Conservation (phyloP, 2,888 invertebrate species). For the Ceratothoa steindachneri region DNA sequence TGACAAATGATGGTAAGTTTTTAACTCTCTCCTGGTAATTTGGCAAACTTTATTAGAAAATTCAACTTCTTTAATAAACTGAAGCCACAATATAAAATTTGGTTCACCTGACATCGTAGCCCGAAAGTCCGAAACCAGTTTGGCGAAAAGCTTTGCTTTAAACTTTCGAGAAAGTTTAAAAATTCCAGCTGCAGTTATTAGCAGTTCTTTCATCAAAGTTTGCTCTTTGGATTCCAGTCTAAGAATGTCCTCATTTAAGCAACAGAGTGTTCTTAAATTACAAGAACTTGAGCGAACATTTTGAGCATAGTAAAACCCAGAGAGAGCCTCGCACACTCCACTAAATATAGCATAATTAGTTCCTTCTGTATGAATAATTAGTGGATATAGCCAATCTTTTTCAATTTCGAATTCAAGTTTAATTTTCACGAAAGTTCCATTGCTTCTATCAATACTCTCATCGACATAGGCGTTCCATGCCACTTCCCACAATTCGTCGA, state of each 20-base stretch:
- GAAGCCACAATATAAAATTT: conserved; percentile 29
- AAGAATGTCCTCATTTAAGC: background rate
- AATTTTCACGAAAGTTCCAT: background rate
- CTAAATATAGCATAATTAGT: background rate
- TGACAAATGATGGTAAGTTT: conserved; percentile 24
- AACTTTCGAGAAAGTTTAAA: background rate
- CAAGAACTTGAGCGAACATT: background rate
- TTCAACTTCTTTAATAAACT: conserved; percentile 30
- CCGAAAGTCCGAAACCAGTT: background rate
- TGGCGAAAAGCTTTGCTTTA: background rate
- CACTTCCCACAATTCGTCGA: background rate
- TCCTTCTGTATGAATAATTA: background rate
- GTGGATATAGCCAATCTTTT: background rate
- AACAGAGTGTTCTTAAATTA: background rate
- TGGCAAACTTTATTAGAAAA: conserved; percentile 24
- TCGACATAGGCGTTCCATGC: background rate
- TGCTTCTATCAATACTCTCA: background rate
- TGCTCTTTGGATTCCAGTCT: background rate
- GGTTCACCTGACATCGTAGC: conserved; percentile 3
- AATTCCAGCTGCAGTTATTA: background rate
- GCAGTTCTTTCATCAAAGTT: background rate
- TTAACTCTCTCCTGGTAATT: conserved; percentile 21
- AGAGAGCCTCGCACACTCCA: background rate
- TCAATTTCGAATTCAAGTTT: background rate
- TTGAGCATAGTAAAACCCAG: background rate